phyloP scores from a whole-genome alignment of 2,113 vertebrate genomes.

The Rana temporaria region DNA sequence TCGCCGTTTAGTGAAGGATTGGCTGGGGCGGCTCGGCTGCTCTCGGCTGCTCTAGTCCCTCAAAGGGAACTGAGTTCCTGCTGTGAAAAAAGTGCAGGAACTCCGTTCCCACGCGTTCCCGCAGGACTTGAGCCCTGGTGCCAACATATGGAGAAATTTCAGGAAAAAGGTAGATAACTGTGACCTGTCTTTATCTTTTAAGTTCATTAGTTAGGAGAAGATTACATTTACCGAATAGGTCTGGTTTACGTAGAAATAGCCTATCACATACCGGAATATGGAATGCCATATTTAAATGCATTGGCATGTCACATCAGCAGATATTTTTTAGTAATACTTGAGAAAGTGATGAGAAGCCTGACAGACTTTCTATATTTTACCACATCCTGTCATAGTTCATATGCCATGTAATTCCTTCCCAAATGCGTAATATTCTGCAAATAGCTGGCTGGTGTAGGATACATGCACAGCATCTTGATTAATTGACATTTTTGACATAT shows the following conservation, averaged over 20 bases:
- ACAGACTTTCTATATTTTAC: slow-evolving; percentile 11
- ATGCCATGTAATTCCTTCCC: slow-evolving; percentile 18
- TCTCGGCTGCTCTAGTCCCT: too few species aligned
- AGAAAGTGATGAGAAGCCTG: slow-evolving; percentile 27
- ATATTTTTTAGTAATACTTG: slow-evolving; percentile 17
- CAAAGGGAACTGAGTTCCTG: too few species aligned
- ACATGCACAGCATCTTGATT: slow-evolving; percentile 19
- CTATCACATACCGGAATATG: not conserved
- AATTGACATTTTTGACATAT: slow-evolving; percentile 36
- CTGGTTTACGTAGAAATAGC: not conserved
- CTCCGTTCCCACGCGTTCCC: too few species aligned
- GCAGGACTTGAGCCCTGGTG: too few species aligned
- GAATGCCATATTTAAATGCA: not conserved
- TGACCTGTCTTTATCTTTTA: too few species aligned
- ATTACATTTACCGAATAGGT: too few species aligned
- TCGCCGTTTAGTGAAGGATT: too few species aligned
- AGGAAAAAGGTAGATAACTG: too few species aligned
- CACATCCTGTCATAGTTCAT: slow-evolving; percentile 10
- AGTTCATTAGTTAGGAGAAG: too few species aligned
- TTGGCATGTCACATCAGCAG: slow-evolving; percentile 10
- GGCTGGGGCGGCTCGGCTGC: too few species aligned
- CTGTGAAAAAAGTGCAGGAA: too few species aligned
- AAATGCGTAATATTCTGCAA: slow-evolving; percentile 25
- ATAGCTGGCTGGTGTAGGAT: slow-evolving; percentile 9
- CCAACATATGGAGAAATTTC: too few species aligned